Evolutionary conservation across 2,113 vertebrate genomes (phyloP).

Genomic region (Microtus oregoni): DNA sequence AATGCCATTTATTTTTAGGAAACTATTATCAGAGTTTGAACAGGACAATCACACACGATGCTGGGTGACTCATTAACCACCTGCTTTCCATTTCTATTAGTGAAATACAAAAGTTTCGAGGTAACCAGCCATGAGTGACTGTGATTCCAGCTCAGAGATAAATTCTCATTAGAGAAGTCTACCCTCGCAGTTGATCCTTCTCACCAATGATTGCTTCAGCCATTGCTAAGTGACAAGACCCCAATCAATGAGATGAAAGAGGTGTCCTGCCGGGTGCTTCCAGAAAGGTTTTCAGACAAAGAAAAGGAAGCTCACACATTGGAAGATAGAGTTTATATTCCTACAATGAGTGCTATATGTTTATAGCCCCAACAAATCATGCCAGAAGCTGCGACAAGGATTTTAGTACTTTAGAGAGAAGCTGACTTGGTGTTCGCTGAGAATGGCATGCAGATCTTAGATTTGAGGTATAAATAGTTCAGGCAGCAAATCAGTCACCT

Average conservation of each 20-base stretch:
- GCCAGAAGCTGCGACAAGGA: background rate
- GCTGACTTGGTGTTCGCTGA: background rate
- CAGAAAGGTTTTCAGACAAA: background rate
- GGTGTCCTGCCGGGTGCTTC: background rate
- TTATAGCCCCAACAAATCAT: background rate
- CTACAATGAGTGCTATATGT: background rate
- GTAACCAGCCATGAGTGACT: background rate
- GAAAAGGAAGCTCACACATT: background rate
- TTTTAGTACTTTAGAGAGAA: background rate
- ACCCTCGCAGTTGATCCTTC: background rate
- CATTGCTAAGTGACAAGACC: background rate
- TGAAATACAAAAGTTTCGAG: background rate
- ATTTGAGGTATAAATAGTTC: background rate
- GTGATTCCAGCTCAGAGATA: background rate
- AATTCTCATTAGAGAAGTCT: background rate
- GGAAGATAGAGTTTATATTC: background rate
- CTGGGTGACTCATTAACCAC: background rate
- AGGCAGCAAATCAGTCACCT: background rate
- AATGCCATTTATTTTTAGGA: slow-evolving; percentile 32
- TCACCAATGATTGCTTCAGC: background rate
- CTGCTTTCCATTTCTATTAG: background rate
- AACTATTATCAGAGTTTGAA: background rate
- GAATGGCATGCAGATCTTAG: background rate
- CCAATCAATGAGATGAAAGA: background rate
- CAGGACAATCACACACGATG: background rate